A percentile compares a stretch with the other conserved stretches of the same genome.
These are phyloP conservation scores for Mohoua ochrocephala DNA, from an alignment of 2,113 vertebrate species.

Conservation along the genomic window DNA sequence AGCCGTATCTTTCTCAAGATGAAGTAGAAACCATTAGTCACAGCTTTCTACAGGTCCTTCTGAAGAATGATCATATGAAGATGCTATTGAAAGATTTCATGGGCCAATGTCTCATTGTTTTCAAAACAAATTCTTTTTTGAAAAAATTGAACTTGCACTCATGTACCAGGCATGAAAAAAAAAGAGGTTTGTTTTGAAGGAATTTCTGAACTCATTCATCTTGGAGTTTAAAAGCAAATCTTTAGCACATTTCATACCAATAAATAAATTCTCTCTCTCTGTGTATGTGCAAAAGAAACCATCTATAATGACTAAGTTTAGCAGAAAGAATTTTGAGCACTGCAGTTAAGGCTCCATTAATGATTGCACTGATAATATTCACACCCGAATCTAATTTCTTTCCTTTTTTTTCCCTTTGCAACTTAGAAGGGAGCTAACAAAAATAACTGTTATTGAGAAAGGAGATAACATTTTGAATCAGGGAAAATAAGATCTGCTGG, in stretches of 20 bases:
- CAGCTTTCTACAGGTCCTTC: background rate
- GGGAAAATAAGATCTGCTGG: background rate
- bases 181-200: background rate
- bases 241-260: background rate
- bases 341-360: background rate
- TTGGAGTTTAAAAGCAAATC: background rate
- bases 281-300: background rate
- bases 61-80: background rate
- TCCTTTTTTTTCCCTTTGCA: background rate
- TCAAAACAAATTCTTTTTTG: background rate
- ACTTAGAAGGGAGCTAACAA: background rate
- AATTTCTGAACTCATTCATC: background rate
- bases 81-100: background rate
- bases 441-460: background rate
- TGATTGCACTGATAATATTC: background rate
- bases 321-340: background rate
- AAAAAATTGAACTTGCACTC: background rate
- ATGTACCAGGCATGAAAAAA: fast-evolving
- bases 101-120: background rate
- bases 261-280: background rate
- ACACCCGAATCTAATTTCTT: background rate
- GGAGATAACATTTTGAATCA: background rate
- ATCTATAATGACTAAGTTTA: background rate
- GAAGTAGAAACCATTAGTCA: background rate
- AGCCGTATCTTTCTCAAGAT: background rate